Conservation (phyloP, 2,888 invertebrate genomes). For the Pseudococcus longispinus region DNA sequence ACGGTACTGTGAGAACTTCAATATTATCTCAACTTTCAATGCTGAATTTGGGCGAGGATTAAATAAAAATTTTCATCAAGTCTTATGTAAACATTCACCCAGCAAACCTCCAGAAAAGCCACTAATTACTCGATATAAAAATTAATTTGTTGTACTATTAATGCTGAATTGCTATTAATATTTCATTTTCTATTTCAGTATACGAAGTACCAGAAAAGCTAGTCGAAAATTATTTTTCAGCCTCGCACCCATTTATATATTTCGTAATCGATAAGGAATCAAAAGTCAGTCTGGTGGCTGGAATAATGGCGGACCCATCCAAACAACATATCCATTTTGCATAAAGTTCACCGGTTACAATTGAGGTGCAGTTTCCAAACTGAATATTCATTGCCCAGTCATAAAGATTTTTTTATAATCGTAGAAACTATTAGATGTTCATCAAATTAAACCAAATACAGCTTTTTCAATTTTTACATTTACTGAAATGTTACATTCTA, state of each 20-base stretch:
- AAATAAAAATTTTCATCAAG: too few relatives aligned
- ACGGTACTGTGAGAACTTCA: too few relatives aligned
- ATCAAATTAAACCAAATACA: too few relatives aligned
- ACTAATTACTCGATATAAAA: too few relatives aligned
- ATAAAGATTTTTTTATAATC: neutral
- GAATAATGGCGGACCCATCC: conserved; percentile 82
- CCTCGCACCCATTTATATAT: conserved; percentile 83
- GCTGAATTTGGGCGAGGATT: too few relatives aligned
- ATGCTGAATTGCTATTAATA: neutral
- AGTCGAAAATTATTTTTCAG: conserved; percentile 68
- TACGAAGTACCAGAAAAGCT: conserved; percentile 57
- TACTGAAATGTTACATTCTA: too few relatives aligned
- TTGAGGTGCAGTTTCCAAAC: neutral
- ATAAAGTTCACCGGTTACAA: neutral
- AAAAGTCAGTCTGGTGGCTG: conserved; percentile 80
- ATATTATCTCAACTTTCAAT: too few relatives aligned
- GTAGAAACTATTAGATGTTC: too few relatives aligned
- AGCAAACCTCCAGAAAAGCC: too few relatives aligned
- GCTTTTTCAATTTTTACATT: neutral
- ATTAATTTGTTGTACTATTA: too few relatives aligned
- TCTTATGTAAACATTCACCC: too few relatives aligned
- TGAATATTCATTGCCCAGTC: neutral
- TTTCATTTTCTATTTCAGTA: conserved; percentile 53
- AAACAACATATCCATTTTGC: conserved; percentile 34
- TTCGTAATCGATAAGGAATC: conserved; percentile 84